Base-by-base conservation (phyloP, 1,140 invertebrate genomes). In the Periplaneta americana region DNA sequence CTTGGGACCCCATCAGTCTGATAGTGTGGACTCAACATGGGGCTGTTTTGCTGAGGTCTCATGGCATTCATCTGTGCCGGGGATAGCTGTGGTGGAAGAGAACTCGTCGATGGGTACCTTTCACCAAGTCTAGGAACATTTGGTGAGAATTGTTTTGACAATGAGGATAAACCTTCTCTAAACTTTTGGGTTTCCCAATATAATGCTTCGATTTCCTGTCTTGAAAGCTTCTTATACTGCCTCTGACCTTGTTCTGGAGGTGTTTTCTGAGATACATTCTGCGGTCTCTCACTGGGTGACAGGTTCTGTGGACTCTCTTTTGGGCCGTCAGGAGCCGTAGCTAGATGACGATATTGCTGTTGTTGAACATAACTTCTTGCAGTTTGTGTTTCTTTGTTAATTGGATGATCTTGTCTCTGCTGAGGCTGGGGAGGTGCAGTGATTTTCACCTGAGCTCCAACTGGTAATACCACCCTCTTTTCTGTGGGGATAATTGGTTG, bases 201-300 rank as follows among this genome's bases (percentile, higher is more conserved):
- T 6, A 80, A 48, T 1, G 31, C 39, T n/a, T 80, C 79, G 6
- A 80, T 28, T 74, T 80, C 79, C 32, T 80, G 79, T 28, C 79
- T 37, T 28, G 32, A 34, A 0, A 80, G 28, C 35, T 80, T 80
- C 39, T 35, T 35, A 22, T 48, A 17, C 2, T 22, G 79, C n/a
- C 10, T 9, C 0, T 74, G 37, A n/a, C n/a, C n/a, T n/a, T n/a
- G n/a, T n/a, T n/a, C n/a, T n/a, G n/a, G n/a, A n/a, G n/a, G n/a
- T n/a, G n/a, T n/a, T n/a, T n/a, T n/a, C n/a, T n/a, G n/a, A n/a
- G n/a, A n/a, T n/a, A n/a, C n/a, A n/a, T n/a, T n/a, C n/a, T n/a
- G n/a, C n/a, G n/a, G n/a, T n/a, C n/a, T n/a, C n/a, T n/a, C n/a
- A n/a, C n/a, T n/a, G n/a, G n/a, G n/a, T n/a, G n/a, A n/a, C n/a